A percentile compares a stretch with the other conserved stretches of the same genome.
Evolutionary conservation across 1,140 invertebrate species (phyloP).

Genomic region (Solenopsis invicta): DNA sequence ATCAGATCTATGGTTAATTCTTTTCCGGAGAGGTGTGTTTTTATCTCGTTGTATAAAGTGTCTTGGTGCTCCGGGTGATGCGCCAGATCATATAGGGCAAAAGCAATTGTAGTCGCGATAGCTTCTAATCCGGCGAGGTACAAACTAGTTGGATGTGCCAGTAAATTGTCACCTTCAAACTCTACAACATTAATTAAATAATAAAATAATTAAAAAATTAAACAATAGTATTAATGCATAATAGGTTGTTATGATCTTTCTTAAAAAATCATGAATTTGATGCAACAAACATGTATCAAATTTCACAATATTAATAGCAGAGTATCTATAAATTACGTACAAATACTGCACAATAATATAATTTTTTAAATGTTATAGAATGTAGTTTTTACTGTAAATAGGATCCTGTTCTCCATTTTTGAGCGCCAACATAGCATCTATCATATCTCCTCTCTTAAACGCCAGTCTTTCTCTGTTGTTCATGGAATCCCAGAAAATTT

Average conservation of each 20-base stretch:
- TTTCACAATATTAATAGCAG: no score
- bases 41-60: constrained; percentile 88
- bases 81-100: constrained; percentile 84
- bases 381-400: no score
- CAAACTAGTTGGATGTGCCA: constrained; percentile 81
- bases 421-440: no score
- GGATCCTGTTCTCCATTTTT: no score
- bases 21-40: constrained; percentile 74
- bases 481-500: no score
- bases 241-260: background rate
- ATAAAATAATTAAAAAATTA: no score
- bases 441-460: no score
- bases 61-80: constrained; percentile 78
- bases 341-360: no score
- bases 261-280: constrained; percentile 42
- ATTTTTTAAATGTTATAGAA: no score
- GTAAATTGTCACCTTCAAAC: constrained; percentile 79
- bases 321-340: no score
- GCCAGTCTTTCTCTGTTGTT: no score
- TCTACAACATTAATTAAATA: constrained; percentile 62
- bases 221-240: background rate
- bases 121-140: constrained; percentile 88
- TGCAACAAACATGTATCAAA: no score
- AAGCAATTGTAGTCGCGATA: constrained; percentile 85
- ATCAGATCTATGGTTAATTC: constrained; percentile 75